phyloP scores from a whole-genome alignment of 2,888 invertebrate species.

The Nemurella pictetii region DNA sequence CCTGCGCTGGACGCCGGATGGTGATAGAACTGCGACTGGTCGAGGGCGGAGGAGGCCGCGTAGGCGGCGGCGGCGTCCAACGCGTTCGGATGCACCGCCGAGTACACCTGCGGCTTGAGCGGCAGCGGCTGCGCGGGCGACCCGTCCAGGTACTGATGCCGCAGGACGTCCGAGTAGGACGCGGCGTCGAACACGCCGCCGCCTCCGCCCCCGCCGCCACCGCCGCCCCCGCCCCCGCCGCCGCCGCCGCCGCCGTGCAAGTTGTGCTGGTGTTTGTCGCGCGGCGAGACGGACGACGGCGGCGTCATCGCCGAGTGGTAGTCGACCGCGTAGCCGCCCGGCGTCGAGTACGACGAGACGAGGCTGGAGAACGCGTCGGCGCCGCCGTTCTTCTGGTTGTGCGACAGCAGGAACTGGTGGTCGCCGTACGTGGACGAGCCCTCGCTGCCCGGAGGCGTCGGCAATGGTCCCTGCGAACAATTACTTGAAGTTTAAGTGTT shows the following conservation, averaged over 20 bases:
- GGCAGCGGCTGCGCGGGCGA: conserved; percentile 68
- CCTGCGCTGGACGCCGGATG: conserved; percentile 69
- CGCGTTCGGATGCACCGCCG: conserved; percentile 61
- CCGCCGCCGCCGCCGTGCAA: conserved; percentile 50
- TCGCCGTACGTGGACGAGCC: conserved; percentile 72
- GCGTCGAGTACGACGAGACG: conserved; percentile 59
- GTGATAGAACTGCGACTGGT: conserved; percentile 87
- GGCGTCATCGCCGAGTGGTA: conserved; percentile 96
- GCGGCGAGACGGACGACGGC: conserved; percentile 94
- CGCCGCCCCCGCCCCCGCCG: conserved; percentile 41
- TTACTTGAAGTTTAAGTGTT: too few species aligned
- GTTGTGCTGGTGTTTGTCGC: conserved; percentile 77
- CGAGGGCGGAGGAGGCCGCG: conserved; percentile 59
- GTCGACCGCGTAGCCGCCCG: conserved; percentile 63
- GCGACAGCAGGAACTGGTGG: conserved; percentile 59
- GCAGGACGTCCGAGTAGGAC: conserved; percentile 54
- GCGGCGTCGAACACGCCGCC: conserved; percentile 43
- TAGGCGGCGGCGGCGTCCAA: conserved; percentile 64
- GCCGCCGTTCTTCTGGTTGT: conserved; percentile 51
- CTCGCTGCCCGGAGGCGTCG: conserved; percentile 90
- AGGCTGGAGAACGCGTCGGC: conserved; percentile 62
- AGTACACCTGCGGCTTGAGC: conserved; percentile 88
- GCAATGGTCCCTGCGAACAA: conserved; percentile 66
- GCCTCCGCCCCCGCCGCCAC: too few species aligned
- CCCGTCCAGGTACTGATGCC: conserved; percentile 66